Conservation (phyloP, 2,113 vertebrate species). For the Illadopsis cleaveri region DNA sequence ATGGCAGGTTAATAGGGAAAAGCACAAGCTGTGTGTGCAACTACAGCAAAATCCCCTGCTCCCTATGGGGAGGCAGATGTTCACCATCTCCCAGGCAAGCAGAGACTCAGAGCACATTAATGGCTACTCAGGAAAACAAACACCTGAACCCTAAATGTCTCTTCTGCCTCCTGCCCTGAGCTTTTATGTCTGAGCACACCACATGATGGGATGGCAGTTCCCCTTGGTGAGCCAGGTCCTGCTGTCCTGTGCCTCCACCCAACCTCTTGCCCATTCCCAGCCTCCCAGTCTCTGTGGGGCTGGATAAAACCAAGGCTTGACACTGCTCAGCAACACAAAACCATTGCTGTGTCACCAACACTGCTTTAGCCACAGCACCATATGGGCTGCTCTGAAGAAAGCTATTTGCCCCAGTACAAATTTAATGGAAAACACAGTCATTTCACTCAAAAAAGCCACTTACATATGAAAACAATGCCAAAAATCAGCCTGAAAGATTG, state of each 20-base stretch:
- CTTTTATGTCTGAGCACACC: neutral
- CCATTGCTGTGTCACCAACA: accelerated
- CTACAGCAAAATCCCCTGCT: neutral
- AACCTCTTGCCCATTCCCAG: neutral
- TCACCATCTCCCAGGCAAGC: neutral
- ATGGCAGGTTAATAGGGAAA: neutral
- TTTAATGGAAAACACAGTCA: neutral
- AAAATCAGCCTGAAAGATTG: neutral
- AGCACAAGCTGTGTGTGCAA: neutral
- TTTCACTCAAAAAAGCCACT: neutral
- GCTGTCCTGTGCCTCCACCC: neutral
- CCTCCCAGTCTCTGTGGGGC: too few species aligned
- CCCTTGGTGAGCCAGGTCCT: neutral
- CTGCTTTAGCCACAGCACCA: accelerated
- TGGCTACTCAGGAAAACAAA: neutral
- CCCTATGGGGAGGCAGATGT: neutral
- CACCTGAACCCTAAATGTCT: neutral
- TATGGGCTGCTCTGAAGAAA: neutral
- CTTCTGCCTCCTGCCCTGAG: neutral
- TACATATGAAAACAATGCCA: neutral
- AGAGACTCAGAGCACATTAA: accelerated
- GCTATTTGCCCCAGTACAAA: neutral
- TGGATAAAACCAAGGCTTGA: neutral
- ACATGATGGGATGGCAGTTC: neutral
- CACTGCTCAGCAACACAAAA: neutral